These are phyloP conservation scores for Pherbina coryleti DNA, from an alignment of 2,888 invertebrate species.

Conservation along the genomic window DNA sequence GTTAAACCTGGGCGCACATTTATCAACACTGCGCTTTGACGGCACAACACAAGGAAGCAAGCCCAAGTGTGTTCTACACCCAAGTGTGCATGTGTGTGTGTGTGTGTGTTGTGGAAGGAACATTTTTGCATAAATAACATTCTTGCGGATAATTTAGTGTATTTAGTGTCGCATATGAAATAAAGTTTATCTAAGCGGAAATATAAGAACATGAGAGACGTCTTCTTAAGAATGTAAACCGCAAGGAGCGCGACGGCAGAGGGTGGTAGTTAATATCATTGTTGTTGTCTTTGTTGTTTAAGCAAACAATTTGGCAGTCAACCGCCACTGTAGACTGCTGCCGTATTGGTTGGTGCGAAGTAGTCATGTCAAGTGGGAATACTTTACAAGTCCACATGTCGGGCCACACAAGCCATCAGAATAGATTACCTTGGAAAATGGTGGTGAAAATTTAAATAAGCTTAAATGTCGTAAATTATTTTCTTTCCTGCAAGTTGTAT, in stretches of 20 bases:
- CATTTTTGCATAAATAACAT: constrained; percentile 54
- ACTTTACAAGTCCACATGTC: background rate
- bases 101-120: background rate
- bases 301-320: constrained; percentile 12
- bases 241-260: too few species aligned
- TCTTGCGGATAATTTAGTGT: constrained; percentile 59
- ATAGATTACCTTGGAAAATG: constrained; percentile 15
- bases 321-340: background rate
- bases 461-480: constrained; percentile 32
- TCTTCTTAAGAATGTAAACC: too few species aligned
- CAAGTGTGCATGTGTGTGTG: background rate
- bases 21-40: too few species aligned
- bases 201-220: constrained; percentile 40
- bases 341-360: background rate
- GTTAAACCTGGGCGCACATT: too few species aligned
- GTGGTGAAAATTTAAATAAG: constrained; percentile 35
- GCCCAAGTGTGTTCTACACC: background rate
- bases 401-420: too few species aligned
- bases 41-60: too few species aligned
- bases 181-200: constrained; percentile 57
- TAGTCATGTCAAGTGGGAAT: constrained; percentile 11
- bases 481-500: constrained; percentile 17
- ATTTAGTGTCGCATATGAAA: constrained; percentile 58
- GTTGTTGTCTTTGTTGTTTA: background rate
- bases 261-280: background rate